These are phyloP conservation scores for Cassiopea xamachana DNA, from an alignment of 30 jellyfish, hydroid and myxozoan species.

Conservation along the genomic window DNA sequence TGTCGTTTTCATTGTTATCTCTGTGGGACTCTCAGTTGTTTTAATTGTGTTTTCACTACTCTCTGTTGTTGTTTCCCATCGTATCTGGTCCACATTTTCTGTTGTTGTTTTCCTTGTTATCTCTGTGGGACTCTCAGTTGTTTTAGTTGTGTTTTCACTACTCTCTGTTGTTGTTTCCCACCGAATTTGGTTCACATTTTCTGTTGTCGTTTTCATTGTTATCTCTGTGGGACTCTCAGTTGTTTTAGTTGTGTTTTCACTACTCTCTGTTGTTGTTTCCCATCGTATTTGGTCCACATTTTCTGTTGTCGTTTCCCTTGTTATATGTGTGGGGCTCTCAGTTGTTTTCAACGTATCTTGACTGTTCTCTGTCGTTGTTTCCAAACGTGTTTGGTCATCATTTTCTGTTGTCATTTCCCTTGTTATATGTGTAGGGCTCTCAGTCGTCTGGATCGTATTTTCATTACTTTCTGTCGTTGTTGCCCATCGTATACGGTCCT, in stretches of 20 bases:
- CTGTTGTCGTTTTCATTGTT: conserved; percentile 25
- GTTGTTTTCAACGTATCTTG: conserved; percentile 34
- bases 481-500: not conserved
- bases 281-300: not conserved
- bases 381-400: not conserved
- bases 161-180: conserved; percentile 13
- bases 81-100: not conserved
- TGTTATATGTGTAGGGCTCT: not conserved
- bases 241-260: conserved; percentile 17
- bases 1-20: conserved; percentile 20
- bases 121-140: conserved; percentile 25
- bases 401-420: conserved; percentile 23
- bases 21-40: conserved; percentile 35
- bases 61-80: conserved; percentile 14
- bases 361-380: conserved; percentile 8
- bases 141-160: conserved; percentile 4
- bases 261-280: conserved; percentile 11
- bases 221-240: conserved; percentile 10
- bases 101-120: conserved; percentile 18
- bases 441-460: conserved; percentile 16
- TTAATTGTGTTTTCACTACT: not conserved
- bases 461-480: not conserved
- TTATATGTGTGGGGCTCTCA: not conserved
- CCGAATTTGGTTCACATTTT: not conserved
- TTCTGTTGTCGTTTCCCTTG: conserved; percentile 31